Evolutionary conservation across 2,797 vertebrate genomes (phyloP), one percentile per base, ranked within the genome.

Genomic region (Schizothorax lantsangensis): DNA sequence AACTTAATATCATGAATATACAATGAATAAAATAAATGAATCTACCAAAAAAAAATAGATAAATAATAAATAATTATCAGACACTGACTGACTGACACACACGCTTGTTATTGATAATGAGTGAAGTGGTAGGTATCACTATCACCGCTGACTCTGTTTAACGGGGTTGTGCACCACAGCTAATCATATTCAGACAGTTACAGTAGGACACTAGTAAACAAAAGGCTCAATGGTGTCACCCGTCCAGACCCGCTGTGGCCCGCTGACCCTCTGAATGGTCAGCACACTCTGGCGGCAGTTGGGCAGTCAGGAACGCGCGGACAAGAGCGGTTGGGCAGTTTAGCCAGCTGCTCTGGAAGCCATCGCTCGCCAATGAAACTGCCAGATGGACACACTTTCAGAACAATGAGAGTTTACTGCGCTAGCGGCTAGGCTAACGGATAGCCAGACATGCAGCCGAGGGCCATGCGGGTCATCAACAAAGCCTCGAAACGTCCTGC

Each of bases 321-420:
- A 91, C 91, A 33, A 59, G 91, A 94, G 94, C 94, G 90, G 93
- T 95, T 96, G 95, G 96, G 91, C 95, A 95, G 96, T 96, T 96
- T 95, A 91, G 92, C 94, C 96, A 96, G 95, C 96, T 96, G 96
- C 94, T 92, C 89, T 86, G 72, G 82, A 88, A 88, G 86, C 86
- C 30, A 68, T 36, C 15, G 15, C 64, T 68, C 64, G 7, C 64
- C 94, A 94, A 93, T 93, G 93, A 95, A 94, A 94, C 91, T 95
- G 91, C 90, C 96, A 96, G 95, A 96, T 96, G 96, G 96, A 95
- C 92, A 91, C 91, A 92, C 92, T 93, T 94, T 88, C 91, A 94
- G 87, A 94, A 96, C 95, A 96, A 96, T 95, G 91, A 95, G 91
- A 91, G 92, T 89, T 73, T 86, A 88, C 90, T 90, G n/a, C 36